Evolutionary conservation across 1,140 invertebrate species (phyloP).

Genomic region (Drosophila ohnishii): DNA sequence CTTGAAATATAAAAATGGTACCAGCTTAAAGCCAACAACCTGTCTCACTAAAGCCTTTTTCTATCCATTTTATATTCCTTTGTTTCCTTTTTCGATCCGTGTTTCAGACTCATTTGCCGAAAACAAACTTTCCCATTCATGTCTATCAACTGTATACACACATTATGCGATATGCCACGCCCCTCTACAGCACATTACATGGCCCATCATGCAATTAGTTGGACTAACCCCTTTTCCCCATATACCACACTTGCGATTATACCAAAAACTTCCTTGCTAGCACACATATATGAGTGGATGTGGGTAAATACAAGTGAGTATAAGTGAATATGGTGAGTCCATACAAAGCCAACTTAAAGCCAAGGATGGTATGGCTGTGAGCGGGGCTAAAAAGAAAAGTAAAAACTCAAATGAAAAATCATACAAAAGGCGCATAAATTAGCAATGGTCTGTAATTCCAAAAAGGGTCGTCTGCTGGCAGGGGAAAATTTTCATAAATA

Average conservation of each 20-base stretch:
- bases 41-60: not conserved
- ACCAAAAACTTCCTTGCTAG: conserved; percentile 29
- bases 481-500: conserved; percentile 46
- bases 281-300: conserved; percentile 25
- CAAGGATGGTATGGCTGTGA: conserved; percentile 20
- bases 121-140: conserved; percentile 48
- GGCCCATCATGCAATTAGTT: conserved; percentile 49
- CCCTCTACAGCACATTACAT: conserved; percentile 44
- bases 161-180: conserved; percentile 60
- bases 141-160: conserved; percentile 53
- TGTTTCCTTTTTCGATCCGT: conserved; percentile 33
- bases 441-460: conserved; percentile 79
- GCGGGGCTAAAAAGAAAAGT: conserved; percentile 24
- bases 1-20: not conserved
- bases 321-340: conserved; percentile 32
- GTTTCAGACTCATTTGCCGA: conserved; percentile 45
- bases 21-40: not conserved
- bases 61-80: conserved; percentile 26
- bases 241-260: conserved; percentile 1
- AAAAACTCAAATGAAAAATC: conserved; percentile 62
- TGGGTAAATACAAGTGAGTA: conserved; percentile 20
- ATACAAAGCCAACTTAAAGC: conserved; percentile 27
- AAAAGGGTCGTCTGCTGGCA: conserved; percentile 64
- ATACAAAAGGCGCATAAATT: conserved; percentile 81
- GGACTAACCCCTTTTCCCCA: conserved; percentile 13